Percentiles rank a stretch among this genome's conserved stretches.
Conservation (phyloP, 2,888 invertebrate species). For the Philaethria dido region DNA sequence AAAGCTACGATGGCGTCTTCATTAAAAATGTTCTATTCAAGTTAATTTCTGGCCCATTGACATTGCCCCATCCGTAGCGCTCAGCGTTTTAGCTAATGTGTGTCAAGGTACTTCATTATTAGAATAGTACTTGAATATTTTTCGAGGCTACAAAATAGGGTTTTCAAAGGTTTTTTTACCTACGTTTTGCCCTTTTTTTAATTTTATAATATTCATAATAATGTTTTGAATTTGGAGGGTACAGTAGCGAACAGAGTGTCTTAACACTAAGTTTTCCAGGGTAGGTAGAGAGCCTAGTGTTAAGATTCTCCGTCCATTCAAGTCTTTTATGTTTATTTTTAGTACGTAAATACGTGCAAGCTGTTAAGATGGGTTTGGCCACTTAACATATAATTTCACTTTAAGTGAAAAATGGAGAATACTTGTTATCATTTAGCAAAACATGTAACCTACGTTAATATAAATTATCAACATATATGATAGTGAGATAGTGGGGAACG, state of each 20-base stretch:
- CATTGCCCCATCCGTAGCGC: slow-evolving; percentile 28
- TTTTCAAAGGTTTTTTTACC: slow-evolving; percentile 14
- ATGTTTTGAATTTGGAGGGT: too few relatives aligned
- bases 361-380: too few relatives aligned
- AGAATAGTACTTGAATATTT: slow-evolving; percentile 29
- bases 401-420: too few relatives aligned
- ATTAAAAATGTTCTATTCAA: slow-evolving; percentile 23
- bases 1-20: neutral
- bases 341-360: too few relatives aligned
- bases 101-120: slow-evolving; percentile 40
- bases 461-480: too few relatives aligned
- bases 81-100: slow-evolving; percentile 34
- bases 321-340: too few relatives aligned
- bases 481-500: too few relatives aligned
- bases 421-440: too few relatives aligned
- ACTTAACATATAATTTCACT: too few relatives aligned
- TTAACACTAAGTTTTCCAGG: neutral
- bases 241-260: too few relatives aligned
- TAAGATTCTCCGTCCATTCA: neutral
- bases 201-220: too few relatives aligned
- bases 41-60: slow-evolving; percentile 29
- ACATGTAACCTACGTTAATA: too few relatives aligned
- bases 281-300: neutral
- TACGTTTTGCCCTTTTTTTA: neutral
- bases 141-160: slow-evolving; percentile 22